These are phyloP conservation scores for Cephus spinipes DNA, from an alignment of 2,888 invertebrate species.

Conservation along the genomic window DNA sequence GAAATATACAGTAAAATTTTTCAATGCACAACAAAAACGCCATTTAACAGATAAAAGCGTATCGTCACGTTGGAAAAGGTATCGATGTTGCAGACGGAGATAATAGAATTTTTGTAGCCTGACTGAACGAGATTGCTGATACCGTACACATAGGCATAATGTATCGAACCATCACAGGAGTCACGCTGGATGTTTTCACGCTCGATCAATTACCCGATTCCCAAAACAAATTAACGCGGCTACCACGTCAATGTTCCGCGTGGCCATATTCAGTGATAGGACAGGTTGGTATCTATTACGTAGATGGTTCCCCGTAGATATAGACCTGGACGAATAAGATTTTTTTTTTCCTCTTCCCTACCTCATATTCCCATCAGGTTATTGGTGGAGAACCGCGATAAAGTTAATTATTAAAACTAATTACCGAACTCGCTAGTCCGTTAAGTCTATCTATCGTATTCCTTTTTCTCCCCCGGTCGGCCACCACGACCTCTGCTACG, in stretches of 20 bases:
- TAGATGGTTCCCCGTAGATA: neutral
- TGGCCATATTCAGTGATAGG: neutral
- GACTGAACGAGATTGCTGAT: neutral
- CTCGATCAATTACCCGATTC: neutral
- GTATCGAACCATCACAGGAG: neutral
- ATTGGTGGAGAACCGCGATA: neutral
- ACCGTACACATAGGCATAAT: neutral
- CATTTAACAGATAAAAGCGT: neutral
- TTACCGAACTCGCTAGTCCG: neutral
- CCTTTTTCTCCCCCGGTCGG: neutral
- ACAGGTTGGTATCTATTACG: neutral
- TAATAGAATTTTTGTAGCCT: neutral
- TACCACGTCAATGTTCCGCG: neutral
- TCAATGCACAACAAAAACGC: neutral
- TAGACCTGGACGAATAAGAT: neutral
- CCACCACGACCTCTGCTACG: neutral
- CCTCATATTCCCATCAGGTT: neutral
- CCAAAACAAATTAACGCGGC: neutral
- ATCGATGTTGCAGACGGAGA: neutral
- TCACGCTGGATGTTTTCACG: neutral
- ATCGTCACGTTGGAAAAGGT: neutral
- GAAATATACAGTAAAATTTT: neutral
- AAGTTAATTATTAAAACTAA: neutral
- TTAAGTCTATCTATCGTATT: neutral
- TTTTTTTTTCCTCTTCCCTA: neutral